Base-by-base conservation (phyloP, 2,888 invertebrate species). In the Orthosia incerta region DNA sequence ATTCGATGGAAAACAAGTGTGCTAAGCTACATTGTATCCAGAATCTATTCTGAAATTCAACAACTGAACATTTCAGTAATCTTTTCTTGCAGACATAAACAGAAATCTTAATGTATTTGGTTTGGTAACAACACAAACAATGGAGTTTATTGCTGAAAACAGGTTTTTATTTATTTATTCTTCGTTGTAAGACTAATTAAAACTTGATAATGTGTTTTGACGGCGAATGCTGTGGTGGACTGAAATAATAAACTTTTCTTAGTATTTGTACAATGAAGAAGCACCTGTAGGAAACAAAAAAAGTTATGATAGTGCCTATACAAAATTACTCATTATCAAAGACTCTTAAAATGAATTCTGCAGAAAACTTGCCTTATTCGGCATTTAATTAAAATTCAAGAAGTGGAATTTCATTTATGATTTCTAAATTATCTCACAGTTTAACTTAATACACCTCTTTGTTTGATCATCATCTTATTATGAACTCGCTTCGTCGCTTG, bases 41-140 rank as follows among this genome's bases (percentile, higher is more conserved):
- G 20, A 78, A 56, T 62, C 16, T 80, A 67, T 77, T 80, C 16
- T 45, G 5, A 59, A 75, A 45, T 78, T 48, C 71, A 53, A 75
- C 61, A 53, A 78, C 48, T 67, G 16, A 46, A 57, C 56, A 80
- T 62, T 57, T 69, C 76, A 81, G 55, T 60, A 20, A 76, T 81
- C 60, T 56, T 55, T 76, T 68, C 31, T 60, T 23, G 53, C 46
- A 76, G 63, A 69, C 15, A 45, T 64, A 76, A 79, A 79, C 82
- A 81, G 64, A 64, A 51, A 15, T 69, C 23, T 64, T 11, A 57
- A 78, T 63, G 50, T 76, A 45, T 78, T 81, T 76, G 53, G 78
- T 79, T 65, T 48, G 51, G 64, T 76, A 51, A 51, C 55, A 81
- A 64, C n/a, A 70, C 70, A 79, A 79, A 79, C 82, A 79, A 81